phyloP scores from a whole-genome alignment of 2,113 vertebrate genomes.

The Grus americana region DNA sequence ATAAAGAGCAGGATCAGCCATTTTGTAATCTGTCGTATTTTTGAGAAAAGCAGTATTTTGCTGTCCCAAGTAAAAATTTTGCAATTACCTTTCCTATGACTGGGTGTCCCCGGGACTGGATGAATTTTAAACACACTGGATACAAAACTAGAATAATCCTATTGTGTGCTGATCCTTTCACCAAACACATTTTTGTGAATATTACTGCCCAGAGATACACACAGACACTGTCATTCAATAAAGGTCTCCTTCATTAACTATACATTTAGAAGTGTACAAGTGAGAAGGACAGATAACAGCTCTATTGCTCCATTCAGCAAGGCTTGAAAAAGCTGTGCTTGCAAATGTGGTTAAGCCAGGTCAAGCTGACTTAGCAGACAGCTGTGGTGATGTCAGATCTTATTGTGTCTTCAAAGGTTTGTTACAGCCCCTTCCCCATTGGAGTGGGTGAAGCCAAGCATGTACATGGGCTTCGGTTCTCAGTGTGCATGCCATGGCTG shows the following conservation, averaged over 20 bases:
- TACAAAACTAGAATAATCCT: neutral
- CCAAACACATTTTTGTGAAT: neutral
- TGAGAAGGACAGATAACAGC: neutral
- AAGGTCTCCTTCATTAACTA: neutral
- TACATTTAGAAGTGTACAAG: neutral
- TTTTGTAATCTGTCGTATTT: neutral
- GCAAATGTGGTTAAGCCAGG: neutral
- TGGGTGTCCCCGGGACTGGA: neutral
- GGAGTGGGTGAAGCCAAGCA: neutral
- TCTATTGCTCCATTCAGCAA: neutral
- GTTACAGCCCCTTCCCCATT: neutral
- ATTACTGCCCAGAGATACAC: neutral
- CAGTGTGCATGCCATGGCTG: neutral
- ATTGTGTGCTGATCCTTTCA: neutral
- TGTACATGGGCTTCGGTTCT: accelerated
- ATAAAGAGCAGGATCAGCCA: neutral
- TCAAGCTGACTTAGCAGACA: neutral
- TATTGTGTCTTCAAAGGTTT: neutral
- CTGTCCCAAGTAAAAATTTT: neutral
- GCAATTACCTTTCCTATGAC: neutral
- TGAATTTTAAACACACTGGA: neutral
- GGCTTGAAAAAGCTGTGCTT: neutral
- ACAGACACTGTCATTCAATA: neutral
- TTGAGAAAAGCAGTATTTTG: neutral
- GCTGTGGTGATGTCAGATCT: neutral